Evolutionary conservation across 2,113 vertebrate genomes (phyloP), one percentile per base, ranked within the genome.

Genomic region (Tyrannus savana): DNA sequence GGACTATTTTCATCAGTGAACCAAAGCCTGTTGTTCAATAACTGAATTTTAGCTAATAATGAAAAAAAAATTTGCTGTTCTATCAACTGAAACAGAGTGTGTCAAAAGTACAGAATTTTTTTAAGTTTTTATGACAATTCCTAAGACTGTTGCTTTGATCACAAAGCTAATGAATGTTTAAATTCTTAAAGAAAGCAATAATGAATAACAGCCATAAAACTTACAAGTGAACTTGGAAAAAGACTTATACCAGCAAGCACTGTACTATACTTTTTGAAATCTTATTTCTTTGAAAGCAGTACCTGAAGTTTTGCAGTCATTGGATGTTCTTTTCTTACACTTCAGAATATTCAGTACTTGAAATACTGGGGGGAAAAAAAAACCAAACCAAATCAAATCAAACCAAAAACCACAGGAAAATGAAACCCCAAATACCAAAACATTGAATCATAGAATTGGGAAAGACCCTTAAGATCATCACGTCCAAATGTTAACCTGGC

Each of bases 41-140:
- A 64, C n/a, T 46, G 41, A 80, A 84, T 78, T 74, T 90, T 83
- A 87, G 37, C 35, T 87, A 96, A 90, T 60, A 93, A 81, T 63
- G 50, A 73, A 27, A 88, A 89, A 69, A 69, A 89, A 64, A 49
- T 3, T 76, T 92, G 35, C 67, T 73, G 24, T 72, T 73, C 24
- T 83, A 72, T 56, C 47, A 66, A 73, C 12, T 58, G 58, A 81
- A 96, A 59, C 44, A 89, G 55, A 63, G 62, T 83, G 28, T 74
- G 41, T 80, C 75, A 86, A 91, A 89, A 94, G 58, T 17, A 53
- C 1, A 67, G 41, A 64, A 2, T 15, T 33, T 42, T 88, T 56
- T 62, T 30, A 71, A 55, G 68, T 71, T 92, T 69, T 90, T 83
- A 75, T 71, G 42, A 75, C n/a, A 58, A 44, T 64, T 58, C 21